A percentile compares a stretch with the other conserved stretches of the same genome.
These are phyloP conservation scores for Aramus guarauna DNA, from an alignment of 2,113 vertebrate species.

Conservation along the genomic window DNA sequence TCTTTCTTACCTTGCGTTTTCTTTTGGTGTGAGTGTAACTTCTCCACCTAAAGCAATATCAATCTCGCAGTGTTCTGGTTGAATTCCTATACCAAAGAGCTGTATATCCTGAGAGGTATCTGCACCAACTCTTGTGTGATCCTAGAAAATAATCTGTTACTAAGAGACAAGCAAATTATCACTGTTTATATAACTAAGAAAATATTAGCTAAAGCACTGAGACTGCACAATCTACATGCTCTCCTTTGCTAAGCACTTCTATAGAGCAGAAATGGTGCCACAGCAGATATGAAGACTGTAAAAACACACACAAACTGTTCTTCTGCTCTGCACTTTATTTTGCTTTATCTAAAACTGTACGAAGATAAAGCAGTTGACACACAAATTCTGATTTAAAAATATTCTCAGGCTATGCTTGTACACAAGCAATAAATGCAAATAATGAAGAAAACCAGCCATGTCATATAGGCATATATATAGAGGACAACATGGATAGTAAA, in stretches of 20 bases:
- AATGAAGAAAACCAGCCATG: neutral
- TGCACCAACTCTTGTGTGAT: slow-evolving; percentile 90
- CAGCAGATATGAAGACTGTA: neutral
- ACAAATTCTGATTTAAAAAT: neutral
- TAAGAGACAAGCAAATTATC: neutral
- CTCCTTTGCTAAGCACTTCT: neutral
- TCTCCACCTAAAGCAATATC: slow-evolving; percentile 89
- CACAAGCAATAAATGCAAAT: neutral
- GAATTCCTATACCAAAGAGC: slow-evolving; percentile 96
- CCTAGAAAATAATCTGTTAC: slow-evolving; percentile 71
- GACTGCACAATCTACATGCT: neutral
- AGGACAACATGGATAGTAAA: neutral
- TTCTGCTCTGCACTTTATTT: neutral
- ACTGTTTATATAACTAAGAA: neutral
- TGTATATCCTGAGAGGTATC: slow-evolving; percentile 98
- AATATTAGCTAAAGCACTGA: neutral
- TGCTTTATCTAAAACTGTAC: neutral
- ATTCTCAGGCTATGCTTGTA: neutral
- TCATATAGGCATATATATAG: neutral
- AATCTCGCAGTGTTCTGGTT: slow-evolving; percentile 91
- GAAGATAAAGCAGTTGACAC: neutral
- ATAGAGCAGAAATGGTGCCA: neutral
- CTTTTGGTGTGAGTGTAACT: slow-evolving; percentile 85
- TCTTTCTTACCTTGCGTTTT: slow-evolving; percentile 87
- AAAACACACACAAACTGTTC: neutral